These are phyloP conservation scores for Mirounga angustirostris DNA, from an alignment of 2,113 vertebrate genomes.

Conservation along the genomic window DNA sequence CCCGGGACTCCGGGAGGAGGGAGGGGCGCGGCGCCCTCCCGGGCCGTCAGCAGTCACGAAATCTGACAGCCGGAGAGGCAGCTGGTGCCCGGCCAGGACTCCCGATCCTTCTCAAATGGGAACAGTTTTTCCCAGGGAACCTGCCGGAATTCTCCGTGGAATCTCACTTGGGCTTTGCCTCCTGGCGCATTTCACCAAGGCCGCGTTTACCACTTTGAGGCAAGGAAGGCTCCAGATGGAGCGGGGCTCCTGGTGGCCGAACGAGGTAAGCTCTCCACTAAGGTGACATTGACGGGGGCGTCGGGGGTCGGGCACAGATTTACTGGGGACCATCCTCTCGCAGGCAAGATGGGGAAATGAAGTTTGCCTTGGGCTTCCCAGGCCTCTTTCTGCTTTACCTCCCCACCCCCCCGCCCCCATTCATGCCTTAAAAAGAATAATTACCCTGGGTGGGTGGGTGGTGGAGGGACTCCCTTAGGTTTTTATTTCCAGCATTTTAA, in stretches of 20 bases:
- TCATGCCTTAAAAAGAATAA: neutral
- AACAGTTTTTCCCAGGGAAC: conserved; percentile 65
- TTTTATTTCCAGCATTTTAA: neutral
- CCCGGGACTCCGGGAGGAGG: neutral
- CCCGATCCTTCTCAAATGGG: conserved; percentile 71
- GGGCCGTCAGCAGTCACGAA: neutral
- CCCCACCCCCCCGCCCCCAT: neutral
- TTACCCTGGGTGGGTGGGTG: neutral
- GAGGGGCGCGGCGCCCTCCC: neutral
- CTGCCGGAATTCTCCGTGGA: conserved; percentile 58
- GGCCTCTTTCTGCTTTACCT: neutral
- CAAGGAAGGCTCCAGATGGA: conserved; percentile 56
- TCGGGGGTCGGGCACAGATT: neutral
- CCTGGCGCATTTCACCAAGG: conserved; percentile 63
- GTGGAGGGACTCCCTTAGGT: neutral
- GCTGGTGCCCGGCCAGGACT: conserved; percentile 50
- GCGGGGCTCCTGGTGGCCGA: neutral
- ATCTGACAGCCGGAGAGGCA: conserved; percentile 38
- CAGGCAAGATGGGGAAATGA: neutral
- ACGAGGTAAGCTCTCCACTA: conserved; percentile 66
- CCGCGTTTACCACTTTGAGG: conserved; percentile 46
- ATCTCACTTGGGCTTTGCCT: conserved; percentile 17
- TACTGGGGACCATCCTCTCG: neutral
- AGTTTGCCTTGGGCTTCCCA: conserved; percentile 13
- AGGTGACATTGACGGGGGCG: neutral